phyloP scores from a whole-genome alignment of 2,113 vertebrate genomes.

The Chinchilla lanigera region DNA sequence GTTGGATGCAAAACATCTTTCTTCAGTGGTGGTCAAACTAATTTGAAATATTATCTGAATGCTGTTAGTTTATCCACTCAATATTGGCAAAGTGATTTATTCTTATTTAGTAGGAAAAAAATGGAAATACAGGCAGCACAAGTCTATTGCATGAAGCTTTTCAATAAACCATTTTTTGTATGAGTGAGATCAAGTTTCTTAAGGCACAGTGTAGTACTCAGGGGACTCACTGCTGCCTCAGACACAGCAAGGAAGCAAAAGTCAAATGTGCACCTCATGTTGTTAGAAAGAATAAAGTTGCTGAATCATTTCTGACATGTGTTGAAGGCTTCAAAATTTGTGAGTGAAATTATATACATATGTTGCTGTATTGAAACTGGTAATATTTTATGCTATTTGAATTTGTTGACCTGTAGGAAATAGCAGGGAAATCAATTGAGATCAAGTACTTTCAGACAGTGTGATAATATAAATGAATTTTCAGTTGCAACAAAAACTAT shows the following conservation, averaged over 20 bases:
- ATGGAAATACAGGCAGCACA: not conserved
- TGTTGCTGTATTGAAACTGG: not conserved
- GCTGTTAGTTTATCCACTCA: conserved; percentile 14
- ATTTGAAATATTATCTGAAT: conserved; percentile 41
- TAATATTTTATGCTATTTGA: not conserved
- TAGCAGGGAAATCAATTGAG: not conserved
- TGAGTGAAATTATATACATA: not conserved
- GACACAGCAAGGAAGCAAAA: not conserved
- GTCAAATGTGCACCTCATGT: not conserved
- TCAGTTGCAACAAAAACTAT: not conserved
- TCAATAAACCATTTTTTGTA: conserved; percentile 45
- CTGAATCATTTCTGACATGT: not conserved
- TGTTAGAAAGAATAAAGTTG: not conserved
- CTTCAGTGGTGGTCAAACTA: conserved; percentile 12
- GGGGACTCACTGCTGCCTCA: not conserved
- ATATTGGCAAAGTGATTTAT: conserved; percentile 53
- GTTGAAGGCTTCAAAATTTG: not conserved
- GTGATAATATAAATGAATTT: conserved; percentile 46
- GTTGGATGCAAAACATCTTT: not conserved
- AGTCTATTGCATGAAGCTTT: not conserved
- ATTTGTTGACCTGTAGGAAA: not conserved
- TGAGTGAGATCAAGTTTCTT: not conserved
- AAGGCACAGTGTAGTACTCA: not conserved
- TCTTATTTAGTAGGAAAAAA: not conserved
- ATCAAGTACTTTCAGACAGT: not conserved